Evolutionary conservation across 2,797 vertebrate species (phyloP).

Genomic region (Odontamblyopus lacepedii): DNA sequence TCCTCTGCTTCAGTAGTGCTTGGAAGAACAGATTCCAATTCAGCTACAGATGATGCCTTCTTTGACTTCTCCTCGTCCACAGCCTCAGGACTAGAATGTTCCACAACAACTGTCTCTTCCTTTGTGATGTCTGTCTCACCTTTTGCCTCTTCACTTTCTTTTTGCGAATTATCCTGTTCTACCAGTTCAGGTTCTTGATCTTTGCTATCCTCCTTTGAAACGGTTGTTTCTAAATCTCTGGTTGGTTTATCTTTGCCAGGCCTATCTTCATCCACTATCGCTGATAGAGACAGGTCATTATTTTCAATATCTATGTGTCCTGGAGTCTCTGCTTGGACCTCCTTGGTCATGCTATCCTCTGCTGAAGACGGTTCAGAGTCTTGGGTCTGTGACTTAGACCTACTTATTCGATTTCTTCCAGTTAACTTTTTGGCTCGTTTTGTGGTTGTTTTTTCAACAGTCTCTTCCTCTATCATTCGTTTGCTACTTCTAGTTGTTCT

Average conservation of each 20-base stretch:
- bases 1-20: not conserved
- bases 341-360: not conserved
- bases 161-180: not conserved
- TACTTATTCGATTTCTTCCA: not conserved
- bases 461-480: not conserved
- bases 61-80: constrained; percentile 1
- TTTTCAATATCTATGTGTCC: not conserved
- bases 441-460: not conserved
- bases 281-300: too few relatives aligned
- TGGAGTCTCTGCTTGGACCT: not conserved
- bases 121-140: not conserved
- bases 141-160: not conserved
- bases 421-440: not conserved
- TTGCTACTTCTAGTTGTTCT: not conserved
- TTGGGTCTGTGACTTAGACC: not conserved
- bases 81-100: not conserved
- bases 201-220: not conserved
- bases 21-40: not conserved
- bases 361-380: not conserved
- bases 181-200: not conserved
- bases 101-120: not conserved
- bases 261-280: not conserved
- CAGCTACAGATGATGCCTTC: not conserved
- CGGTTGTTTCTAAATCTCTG: not conserved
- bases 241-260: not conserved